phyloP scores from a whole-genome alignment of 2,888 invertebrate species.

The Encarsia formosa region DNA sequence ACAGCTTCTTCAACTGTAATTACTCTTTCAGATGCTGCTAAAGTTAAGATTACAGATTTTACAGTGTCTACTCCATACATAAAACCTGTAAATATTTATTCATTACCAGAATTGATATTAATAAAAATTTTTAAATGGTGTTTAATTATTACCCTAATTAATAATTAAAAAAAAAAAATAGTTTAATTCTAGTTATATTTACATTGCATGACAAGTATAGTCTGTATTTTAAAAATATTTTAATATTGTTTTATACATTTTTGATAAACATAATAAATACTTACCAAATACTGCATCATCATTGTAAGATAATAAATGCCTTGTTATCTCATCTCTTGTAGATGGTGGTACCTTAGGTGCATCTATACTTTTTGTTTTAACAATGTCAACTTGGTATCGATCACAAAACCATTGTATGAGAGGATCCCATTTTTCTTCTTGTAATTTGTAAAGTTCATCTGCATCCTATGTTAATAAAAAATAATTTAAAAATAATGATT shows the following conservation, averaged over 20 bases:
- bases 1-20: constrained; percentile 80
- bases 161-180: not conserved
- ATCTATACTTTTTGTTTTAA: constrained; percentile 67
- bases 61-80: constrained; percentile 82
- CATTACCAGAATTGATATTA: too few relatives aligned
- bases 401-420: constrained; percentile 85
- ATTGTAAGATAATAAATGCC: constrained; percentile 77
- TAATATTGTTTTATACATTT: not conserved
- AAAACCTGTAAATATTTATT: constrained; percentile 60
- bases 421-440: constrained; percentile 84
- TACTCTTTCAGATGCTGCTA: constrained; percentile 76
- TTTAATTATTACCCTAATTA: not conserved
- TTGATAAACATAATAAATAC: constrained; percentile 12
- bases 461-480: constrained; percentile 63
- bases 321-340: constrained; percentile 66
- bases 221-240: not conserved
- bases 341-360: constrained; percentile 64
- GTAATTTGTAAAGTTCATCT: constrained; percentile 69
- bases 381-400: constrained; percentile 68
- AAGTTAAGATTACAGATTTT: constrained; percentile 83
- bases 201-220: not conserved
- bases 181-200: not conserved
- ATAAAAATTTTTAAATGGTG: not conserved
- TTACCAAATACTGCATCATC: constrained; percentile 79
- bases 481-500: not conserved